phyloP scores from a whole-genome alignment of 2,797 vertebrate genomes.

The Takifugu ocellatus region DNA sequence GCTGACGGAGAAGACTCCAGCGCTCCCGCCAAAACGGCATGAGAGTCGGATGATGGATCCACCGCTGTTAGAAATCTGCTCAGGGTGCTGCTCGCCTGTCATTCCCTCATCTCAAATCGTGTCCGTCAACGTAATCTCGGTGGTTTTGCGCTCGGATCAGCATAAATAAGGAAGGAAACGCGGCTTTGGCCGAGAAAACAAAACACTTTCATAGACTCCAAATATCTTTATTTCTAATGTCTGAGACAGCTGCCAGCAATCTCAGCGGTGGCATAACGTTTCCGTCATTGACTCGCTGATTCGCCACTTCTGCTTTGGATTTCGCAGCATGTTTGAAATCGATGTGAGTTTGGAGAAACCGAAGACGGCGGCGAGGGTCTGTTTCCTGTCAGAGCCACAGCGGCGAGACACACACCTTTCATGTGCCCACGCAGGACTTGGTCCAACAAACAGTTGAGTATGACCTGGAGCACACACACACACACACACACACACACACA shows the following conservation, averaged over 20 bases:
- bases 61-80: neutral
- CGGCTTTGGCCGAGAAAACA: no score
- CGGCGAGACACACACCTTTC: conserved; percentile 67
- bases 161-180: conserved; percentile 21
- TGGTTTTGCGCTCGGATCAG: conserved; percentile 14
- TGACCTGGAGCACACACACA: conserved; percentile 4
- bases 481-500: conserved; percentile 6
- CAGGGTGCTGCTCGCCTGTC: conserved; percentile 46
- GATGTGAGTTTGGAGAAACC: conserved; percentile 57
- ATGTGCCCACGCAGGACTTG: conserved; percentile 61
- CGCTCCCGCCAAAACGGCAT: conserved; percentile 70
- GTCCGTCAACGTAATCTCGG: conserved; percentile 35
- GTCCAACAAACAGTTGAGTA: conserved; percentile 21
- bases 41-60: conserved; percentile 64
- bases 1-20: conserved; percentile 65
- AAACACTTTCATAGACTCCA: no score
- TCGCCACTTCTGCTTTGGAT: conserved; percentile 58
- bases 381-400: conserved; percentile 66
- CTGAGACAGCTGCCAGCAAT: conserved; percentile 37
- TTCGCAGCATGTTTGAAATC: conserved; percentile 54
- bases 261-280: conserved; percentile 55
- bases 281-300: conserved; percentile 40
- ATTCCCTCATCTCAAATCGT: conserved; percentile 28
- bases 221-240: neutral
- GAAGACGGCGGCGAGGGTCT: conserved; percentile 52